Percentiles rank a stretch among this genome's conserved stretches.
These are phyloP conservation scores for Zootermopsis nevadensis DNA, from an alignment of 2,888 invertebrate genomes.

Conservation along the genomic window DNA sequence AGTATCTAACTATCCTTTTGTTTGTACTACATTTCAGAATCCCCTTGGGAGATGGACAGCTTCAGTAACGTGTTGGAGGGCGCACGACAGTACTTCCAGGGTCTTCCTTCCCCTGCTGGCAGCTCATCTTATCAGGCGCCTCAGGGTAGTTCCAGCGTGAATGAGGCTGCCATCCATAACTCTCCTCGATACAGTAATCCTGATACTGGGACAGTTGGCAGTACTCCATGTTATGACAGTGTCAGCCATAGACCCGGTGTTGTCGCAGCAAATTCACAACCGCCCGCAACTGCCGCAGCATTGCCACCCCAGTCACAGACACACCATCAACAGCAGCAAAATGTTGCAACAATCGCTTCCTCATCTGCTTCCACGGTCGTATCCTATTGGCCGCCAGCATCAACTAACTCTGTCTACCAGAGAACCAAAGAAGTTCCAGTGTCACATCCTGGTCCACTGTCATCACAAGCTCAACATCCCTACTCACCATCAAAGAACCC, in stretches of 20 bases:
- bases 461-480: conserved; percentile 37
- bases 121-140: conserved; percentile 23
- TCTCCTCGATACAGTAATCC: conserved; percentile 52
- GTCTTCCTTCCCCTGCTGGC: conserved; percentile 71
- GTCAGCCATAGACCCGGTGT: conserved; percentile 44
- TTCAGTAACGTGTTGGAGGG: conserved; percentile 86
- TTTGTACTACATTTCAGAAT: conserved; percentile 20
- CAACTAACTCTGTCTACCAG: conserved; percentile 44
- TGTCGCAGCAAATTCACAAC: conserved; percentile 40
- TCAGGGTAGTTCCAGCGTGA: conserved; percentile 42
- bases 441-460: conserved; percentile 4
- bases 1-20: background rate
- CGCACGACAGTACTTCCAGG: conserved; percentile 86
- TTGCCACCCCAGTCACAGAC: conserved; percentile 42
- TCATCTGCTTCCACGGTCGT: conserved; percentile 54
- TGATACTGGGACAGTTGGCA: conserved; percentile 51
- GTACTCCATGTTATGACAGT: conserved; percentile 59
- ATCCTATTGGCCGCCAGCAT: conserved; percentile 55
- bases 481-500: conserved; percentile 28
- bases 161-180: background rate
- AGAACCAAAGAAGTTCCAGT: conserved; percentile 47
- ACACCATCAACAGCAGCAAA: conserved; percentile 44
- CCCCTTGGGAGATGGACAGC: conserved; percentile 71
- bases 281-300: conserved; percentile 58
- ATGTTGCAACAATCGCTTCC: conserved; percentile 54